These are phyloP conservation scores for Mormyrus hasselquistii DNA, from an alignment of 2,797 vertebrate species.

Conservation along the genomic window DNA sequence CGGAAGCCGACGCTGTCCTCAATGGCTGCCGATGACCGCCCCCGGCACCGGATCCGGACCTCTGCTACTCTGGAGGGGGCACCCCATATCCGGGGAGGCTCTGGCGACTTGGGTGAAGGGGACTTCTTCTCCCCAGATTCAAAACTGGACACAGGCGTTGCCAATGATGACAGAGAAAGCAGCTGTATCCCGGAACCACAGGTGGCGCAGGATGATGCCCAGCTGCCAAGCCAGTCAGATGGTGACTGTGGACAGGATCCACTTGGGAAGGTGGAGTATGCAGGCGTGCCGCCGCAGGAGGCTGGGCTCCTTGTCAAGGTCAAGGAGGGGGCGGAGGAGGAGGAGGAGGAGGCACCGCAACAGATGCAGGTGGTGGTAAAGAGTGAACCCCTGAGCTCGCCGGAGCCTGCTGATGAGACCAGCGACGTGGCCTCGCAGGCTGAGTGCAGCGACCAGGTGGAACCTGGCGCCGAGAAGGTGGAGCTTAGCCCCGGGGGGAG, in stretches of 20 bases:
- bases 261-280: constrained; percentile 60
- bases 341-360: constrained; percentile 64
- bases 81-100: constrained; percentile 53
- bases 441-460: constrained; percentile 81
- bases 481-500: constrained; percentile 93
- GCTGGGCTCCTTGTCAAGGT: constrained; percentile 48
- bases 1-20: constrained; percentile 73
- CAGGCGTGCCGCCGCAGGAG: constrained; percentile 46
- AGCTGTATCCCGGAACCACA: constrained; percentile 56
- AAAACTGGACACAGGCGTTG: constrained; percentile 45
- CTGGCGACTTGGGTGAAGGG: constrained; percentile 40
- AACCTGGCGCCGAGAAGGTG: constrained; percentile 83
- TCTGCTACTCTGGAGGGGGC: constrained; percentile 63
- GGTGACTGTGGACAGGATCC: constrained; percentile 68
- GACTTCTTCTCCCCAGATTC: constrained; percentile 83
- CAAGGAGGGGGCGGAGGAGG: constrained; percentile 49
- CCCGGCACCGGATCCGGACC: constrained; percentile 74
- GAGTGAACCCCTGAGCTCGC: constrained; percentile 86
- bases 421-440: constrained; percentile 88
- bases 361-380: constrained; percentile 86
- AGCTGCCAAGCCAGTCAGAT: constrained; percentile 93
- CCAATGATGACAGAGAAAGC: constrained; percentile 46
- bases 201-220: constrained; percentile 77
- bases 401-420: constrained; percentile 82
- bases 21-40: constrained; percentile 67